Evolutionary conservation across 2,888 invertebrate genomes (phyloP).

Genomic region (Acronicta leporina): DNA sequence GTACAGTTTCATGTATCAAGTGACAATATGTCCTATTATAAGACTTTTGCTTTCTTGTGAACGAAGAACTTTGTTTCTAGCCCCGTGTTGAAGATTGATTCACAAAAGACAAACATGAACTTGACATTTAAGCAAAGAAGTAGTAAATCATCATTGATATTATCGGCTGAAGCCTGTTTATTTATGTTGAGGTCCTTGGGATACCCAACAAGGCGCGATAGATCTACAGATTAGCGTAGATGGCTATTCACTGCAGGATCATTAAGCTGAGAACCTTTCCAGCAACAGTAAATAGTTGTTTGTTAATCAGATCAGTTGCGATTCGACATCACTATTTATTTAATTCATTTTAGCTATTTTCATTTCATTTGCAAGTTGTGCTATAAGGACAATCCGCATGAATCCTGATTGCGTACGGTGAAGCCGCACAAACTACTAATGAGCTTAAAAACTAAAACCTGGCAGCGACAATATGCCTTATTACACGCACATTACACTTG

Average conservation of each 20-base stretch:
- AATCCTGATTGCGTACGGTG: constrained; percentile 34
- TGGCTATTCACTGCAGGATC: too few species aligned
- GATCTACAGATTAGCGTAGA: too few species aligned
- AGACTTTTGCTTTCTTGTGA: background rate
- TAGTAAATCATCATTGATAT: too few species aligned
- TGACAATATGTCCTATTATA: too few species aligned
- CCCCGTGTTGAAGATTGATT: too few species aligned
- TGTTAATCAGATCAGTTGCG: too few species aligned
- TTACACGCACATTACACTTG: constrained; percentile 7
- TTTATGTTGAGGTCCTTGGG: too few species aligned
- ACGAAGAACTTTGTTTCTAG: background rate
- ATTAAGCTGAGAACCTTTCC: background rate
- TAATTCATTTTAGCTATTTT: constrained; percentile 2
- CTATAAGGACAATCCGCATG: constrained; percentile 12
- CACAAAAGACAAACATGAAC: too few species aligned
- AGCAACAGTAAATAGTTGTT: background rate
- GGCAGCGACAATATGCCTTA: constrained; percentile 17
- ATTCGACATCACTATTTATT: background rate
- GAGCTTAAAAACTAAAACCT: constrained; percentile 36
- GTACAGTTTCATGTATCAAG: too few species aligned
- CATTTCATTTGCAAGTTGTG: constrained; percentile 4
- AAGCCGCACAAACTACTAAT: constrained; percentile 41
- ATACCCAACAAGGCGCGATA: too few species aligned
- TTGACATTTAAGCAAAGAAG: too few species aligned
- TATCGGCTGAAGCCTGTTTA: too few species aligned